Base-by-base conservation (phyloP, 2,113 vertebrate genomes). In the Probosciger aterrimus region DNA sequence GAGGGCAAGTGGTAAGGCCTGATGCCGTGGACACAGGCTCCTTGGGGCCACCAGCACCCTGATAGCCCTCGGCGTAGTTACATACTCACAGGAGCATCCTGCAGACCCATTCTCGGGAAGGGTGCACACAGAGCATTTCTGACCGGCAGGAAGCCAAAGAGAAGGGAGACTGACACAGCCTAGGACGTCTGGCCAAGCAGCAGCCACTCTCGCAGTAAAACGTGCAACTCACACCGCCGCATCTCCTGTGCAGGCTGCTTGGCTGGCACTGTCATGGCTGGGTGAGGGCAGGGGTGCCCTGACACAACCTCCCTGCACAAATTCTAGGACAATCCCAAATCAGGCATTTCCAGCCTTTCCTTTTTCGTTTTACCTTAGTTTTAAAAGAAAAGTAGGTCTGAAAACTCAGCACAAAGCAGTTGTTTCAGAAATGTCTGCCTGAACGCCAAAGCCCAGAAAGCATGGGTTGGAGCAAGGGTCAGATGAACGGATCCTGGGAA, bases 191-290 rank as follows among this genome's bases (percentile, higher is more conserved):
- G 68, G 50, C 49, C 37, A 7, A 37, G 49, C 44, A 11, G 59
- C 59, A 7, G 50, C 44, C 7, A 0, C 52, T 14, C 41, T n/a
- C 33, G 9, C 8, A 28, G 6, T 1, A 20, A 15, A 18, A 7
- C 3, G 0, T 2, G 73, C 17, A 4, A 7, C 67, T 33, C 7
- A 3, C 10, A 2, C 25, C 3, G 28, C 4, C 4, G 4, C 4
- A 2, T 27, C 52, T 28, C 33, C 49, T 50, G 20, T 33, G 63
- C 19, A 11, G 63, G 41, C 41, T 16, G 67, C 37, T 35, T 59
- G 57, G 33, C 57, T 35, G 33, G 35, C 69, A 18, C 0, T 8
- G 35, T 52, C 43, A 8, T 0, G 8, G 28, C 33, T 14, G 24
- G 7, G n/a, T 1, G 7, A 9, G 25, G n/a, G 39, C 60, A 60